A percentile compares a stretch with the other conserved stretches of the same genome.
Evolutionary conservation across 1,140 invertebrate species (phyloP).

Genomic region (Hormaphis cornu): DNA sequence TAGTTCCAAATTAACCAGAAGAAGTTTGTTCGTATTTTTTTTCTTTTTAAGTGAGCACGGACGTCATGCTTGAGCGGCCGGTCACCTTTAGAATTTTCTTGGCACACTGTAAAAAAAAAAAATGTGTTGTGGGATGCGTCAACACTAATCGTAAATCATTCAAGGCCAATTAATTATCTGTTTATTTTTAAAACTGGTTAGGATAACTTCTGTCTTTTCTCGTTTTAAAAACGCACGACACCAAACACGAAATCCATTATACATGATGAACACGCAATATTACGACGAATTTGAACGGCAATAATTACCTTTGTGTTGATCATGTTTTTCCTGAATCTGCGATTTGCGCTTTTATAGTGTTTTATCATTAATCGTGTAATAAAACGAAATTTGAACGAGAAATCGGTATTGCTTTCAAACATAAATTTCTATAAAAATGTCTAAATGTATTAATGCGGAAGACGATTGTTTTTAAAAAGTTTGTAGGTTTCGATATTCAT

Average conservation of each 20-base stretch:
- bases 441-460: not conserved
- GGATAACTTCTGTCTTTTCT: conserved; percentile 1
- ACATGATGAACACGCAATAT: too few species aligned
- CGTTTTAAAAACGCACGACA: not conserved
- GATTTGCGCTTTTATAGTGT: too few species aligned
- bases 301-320: too few species aligned
- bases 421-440: too few species aligned
- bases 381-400: too few species aligned
- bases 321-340: too few species aligned
- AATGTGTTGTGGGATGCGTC: not conserved
- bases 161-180: not conserved
- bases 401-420: too few species aligned
- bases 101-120: not conserved
- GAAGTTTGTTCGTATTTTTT: not conserved
- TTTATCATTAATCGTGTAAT: too few species aligned
- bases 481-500: not conserved
- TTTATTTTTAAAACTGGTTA: conserved; percentile 11
- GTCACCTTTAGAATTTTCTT: not conserved
- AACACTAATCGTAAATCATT: conserved; percentile 8
- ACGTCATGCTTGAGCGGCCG: not conserved
- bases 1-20: not conserved
- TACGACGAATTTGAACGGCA: too few species aligned
- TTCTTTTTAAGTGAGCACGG: not conserved
- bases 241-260: too few species aligned
- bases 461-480: not conserved